These are phyloP conservation scores for Callospermophilus lateralis DNA, from an alignment of 2,113 vertebrate species.

Conservation along the genomic window DNA sequence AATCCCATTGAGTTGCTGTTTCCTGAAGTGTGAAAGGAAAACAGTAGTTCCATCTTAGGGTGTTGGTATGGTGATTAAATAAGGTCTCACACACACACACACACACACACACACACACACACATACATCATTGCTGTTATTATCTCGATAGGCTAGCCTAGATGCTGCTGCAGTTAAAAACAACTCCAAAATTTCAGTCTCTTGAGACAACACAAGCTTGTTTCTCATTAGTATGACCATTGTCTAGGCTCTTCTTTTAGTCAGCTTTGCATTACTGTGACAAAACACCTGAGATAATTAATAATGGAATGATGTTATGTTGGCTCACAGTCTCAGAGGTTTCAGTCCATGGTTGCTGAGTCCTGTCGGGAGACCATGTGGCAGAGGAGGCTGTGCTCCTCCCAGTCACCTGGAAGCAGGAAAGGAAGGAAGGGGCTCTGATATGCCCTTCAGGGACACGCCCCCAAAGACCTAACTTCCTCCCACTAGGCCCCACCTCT, in stretches of 20 bases:
- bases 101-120: background rate
- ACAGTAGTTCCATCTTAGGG: background rate
- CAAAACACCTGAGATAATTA: background rate
- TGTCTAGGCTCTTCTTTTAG: background rate
- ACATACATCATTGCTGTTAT: no score
- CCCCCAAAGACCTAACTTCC: background rate
- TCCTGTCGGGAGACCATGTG: background rate
- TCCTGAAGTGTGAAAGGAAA: slow-evolving; percentile 50
- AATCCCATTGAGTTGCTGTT: slow-evolving; percentile 34
- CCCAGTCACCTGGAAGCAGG: background rate
- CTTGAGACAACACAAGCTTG: background rate
- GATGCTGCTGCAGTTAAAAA: background rate
- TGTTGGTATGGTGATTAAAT: slow-evolving; percentile 15
- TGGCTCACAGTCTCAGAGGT: background rate
- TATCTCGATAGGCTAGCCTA: background rate
- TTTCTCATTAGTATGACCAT: background rate
- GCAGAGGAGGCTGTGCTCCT: background rate
- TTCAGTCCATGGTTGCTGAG: background rate
- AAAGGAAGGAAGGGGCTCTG: background rate
- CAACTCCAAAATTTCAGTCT: background rate
- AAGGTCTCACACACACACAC: background rate
- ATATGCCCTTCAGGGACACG: background rate
- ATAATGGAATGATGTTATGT: no score
- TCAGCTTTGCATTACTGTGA: background rate
- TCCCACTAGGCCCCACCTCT: background rate